A percentile compares a stretch with the other conserved stretches of the same genome.
phyloP scores from a whole-genome alignment of 1,140 invertebrate species.

The Campoletis sonorensis region DNA sequence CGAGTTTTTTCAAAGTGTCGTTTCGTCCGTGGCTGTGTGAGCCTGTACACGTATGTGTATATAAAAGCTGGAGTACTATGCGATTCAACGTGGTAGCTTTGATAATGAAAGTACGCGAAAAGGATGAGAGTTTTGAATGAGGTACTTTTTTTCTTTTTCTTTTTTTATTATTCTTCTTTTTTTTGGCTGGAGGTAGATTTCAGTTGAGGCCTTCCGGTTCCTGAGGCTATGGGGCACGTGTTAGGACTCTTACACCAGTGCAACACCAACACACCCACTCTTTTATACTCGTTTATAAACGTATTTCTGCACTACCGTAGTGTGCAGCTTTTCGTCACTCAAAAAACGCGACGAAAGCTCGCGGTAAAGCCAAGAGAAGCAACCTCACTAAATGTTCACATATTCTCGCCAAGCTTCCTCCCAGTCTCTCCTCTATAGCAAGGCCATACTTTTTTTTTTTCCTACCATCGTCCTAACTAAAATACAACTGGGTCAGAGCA shows the following conservation, averaged over 20 bases:
- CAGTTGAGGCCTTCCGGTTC: conserved; percentile 3
- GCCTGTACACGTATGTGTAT: too few species aligned
- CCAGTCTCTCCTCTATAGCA: background rate
- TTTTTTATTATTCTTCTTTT: background rate
- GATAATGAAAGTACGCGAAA: conserved; percentile 8
- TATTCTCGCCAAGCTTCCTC: background rate
- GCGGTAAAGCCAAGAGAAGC: too few species aligned
- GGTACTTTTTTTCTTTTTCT: background rate
- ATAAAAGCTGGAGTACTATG: too few species aligned
- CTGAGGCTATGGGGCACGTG: conserved; percentile 1
- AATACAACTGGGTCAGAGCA: background rate
- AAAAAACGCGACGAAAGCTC: too few species aligned
- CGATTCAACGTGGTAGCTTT: background rate
- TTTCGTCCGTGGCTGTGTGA: too few species aligned
- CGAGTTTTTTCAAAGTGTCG: too few species aligned
- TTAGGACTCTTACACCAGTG: background rate
- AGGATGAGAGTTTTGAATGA: conserved; percentile 3
- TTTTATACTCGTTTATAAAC: too few species aligned
- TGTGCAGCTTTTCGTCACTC: too few species aligned
- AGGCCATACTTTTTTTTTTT: background rate
- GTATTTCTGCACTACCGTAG: too few species aligned
- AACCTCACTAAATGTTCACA: background rate
- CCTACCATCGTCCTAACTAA: background rate
- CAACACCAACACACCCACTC: background rate
- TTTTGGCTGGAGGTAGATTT: background rate